These are phyloP conservation scores for Netelia inedita DNA, from an alignment of 2,888 invertebrate genomes.

Conservation along the genomic window DNA sequence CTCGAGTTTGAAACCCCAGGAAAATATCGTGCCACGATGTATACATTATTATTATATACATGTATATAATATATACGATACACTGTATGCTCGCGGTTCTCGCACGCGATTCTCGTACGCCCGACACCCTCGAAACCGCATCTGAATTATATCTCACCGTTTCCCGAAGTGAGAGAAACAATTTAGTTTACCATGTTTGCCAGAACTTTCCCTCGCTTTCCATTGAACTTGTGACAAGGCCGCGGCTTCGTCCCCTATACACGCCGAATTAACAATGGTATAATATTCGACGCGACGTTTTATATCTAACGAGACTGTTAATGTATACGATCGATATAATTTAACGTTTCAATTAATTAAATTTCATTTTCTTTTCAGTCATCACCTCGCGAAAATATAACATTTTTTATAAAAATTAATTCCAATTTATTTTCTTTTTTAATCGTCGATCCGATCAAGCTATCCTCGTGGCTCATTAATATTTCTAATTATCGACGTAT, in stretches of 20 bases:
- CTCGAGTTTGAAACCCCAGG: slow-evolving; percentile 30
- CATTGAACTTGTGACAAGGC: background rate
- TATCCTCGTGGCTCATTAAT: too few species aligned
- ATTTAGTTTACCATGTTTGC: slow-evolving; percentile 21
- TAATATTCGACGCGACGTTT: background rate
- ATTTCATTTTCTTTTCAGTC: background rate
- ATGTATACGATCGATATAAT: background rate
- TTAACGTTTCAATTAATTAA: background rate
- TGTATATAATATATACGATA: background rate
- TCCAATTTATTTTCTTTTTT: too few species aligned
- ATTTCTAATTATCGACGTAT: too few species aligned
- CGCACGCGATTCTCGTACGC: slow-evolving; percentile 1
- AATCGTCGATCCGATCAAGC: too few species aligned
- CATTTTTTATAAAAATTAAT: too few species aligned
- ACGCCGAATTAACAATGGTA: background rate
- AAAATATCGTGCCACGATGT: background rate
- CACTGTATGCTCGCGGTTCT: background rate
- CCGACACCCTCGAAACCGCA: slow-evolving; percentile 25
- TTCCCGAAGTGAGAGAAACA: slow-evolving; percentile 34
- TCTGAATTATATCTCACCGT: slow-evolving; percentile 48
- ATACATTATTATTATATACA: background rate
- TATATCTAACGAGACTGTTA: background rate
- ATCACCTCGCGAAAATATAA: too few species aligned
- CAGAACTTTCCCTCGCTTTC: background rate
- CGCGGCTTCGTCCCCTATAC: background rate